Conservation (phyloP, 2,888 invertebrate genomes). For the Cheilosia pagana region DNA sequence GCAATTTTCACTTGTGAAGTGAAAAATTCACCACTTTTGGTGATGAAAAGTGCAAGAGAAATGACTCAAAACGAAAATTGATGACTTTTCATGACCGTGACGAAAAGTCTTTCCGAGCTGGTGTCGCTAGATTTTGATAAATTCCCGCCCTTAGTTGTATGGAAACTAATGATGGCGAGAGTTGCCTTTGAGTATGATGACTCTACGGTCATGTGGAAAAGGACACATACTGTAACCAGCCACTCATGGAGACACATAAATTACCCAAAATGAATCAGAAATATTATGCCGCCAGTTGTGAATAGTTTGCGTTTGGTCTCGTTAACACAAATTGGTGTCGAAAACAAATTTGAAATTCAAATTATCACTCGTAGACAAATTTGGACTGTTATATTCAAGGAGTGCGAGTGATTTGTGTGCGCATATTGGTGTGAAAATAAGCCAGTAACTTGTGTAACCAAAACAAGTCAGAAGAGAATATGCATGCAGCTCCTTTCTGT, state of each 20-base stretch:
- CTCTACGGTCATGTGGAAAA: neutral
- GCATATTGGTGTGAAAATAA: no score
- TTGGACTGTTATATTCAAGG: neutral
- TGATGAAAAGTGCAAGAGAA: slow-evolving; percentile 14
- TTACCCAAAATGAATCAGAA: neutral
- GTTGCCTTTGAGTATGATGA: neutral
- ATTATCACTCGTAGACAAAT: neutral
- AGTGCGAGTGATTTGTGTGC: neutral
- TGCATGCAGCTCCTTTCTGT: no score
- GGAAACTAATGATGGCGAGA: slow-evolving; percentile 11
- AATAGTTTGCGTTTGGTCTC: neutral
- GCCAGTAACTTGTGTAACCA: no score
- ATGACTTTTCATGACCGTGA: neutral
- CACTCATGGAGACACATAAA: neutral
- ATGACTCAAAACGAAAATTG: slow-evolving; percentile 13
- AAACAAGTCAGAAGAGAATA: no score
- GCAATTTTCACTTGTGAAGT: neutral
- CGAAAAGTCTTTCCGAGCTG: neutral
- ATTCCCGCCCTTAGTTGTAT: neutral
- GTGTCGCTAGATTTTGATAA: slow-evolving; percentile 3
- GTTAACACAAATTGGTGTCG: neutral
- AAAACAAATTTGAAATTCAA: slow-evolving; percentile 1
- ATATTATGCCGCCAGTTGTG: neutral
- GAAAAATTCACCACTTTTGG: neutral
- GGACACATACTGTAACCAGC: neutral